A percentile compares a stretch with the other conserved stretches of the same genome.
Conservation (phyloP, 2,113 vertebrate species). For the Brachyistius frenatus region DNA sequence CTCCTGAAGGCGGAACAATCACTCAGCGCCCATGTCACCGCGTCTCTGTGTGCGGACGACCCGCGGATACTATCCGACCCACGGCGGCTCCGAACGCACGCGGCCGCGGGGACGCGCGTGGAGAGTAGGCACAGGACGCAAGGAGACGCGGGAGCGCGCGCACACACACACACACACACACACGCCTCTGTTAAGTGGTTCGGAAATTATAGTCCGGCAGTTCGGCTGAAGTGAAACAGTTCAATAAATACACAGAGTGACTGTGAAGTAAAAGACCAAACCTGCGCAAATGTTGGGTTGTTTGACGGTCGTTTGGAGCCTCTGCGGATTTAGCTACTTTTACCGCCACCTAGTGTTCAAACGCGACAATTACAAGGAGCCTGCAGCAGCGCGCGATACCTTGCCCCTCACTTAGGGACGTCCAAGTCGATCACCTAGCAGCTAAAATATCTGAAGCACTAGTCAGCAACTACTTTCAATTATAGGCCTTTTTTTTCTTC, state of each 20-base stretch:
- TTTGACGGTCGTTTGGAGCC: too few species aligned
- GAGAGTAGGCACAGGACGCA: slow-evolving; percentile 45
- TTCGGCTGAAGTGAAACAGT: background rate
- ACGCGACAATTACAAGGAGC: background rate
- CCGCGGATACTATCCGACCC: slow-evolving; percentile 35
- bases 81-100: slow-evolving; percentile 48
- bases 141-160: slow-evolving; percentile 47
- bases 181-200: too few species aligned
- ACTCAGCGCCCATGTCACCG: slow-evolving; percentile 36
- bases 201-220: accelerated
- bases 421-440: too few species aligned
- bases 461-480: too few species aligned
- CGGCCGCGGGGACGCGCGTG: slow-evolving; percentile 65
- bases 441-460: too few species aligned
- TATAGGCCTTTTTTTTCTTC: too few species aligned
- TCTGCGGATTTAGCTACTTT: background rate
- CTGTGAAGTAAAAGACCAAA: accelerated
- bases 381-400: too few species aligned
- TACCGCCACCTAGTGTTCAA: slow-evolving; percentile 48
- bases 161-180: background rate
- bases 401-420: too few species aligned
- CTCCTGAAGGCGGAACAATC: slow-evolving; percentile 1
- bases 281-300: too few species aligned
- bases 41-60: background rate
- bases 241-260: accelerated